A percentile compares a stretch with the other conserved stretches of the same genome.
Conservation (phyloP, 1,140 invertebrate species). For the Cotesia typhae region DNA sequence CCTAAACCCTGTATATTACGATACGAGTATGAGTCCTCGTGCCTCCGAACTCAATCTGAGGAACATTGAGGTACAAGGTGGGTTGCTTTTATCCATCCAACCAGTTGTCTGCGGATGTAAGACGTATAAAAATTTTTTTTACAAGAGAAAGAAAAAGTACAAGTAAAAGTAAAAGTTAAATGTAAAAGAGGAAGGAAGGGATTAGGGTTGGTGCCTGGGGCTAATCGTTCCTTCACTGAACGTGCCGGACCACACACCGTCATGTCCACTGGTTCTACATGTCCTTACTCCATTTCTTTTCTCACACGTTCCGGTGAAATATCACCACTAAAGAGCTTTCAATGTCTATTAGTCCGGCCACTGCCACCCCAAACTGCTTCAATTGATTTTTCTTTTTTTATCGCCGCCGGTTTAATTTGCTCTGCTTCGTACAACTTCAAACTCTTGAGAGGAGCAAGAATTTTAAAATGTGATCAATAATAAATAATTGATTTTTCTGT, state of each 20-base stretch:
- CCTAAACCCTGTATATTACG: conserved; percentile 22
- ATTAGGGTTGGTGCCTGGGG: conserved; percentile 46
- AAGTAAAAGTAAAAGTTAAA: conserved; percentile 4
- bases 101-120: not conserved
- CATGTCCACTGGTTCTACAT: conserved; percentile 30
- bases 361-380: conserved; percentile 20
- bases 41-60: conserved; percentile 20
- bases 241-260: conserved; percentile 56
- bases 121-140: not conserved
- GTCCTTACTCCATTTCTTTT: conserved; percentile 9
- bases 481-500: too few species aligned
- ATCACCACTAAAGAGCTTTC: conserved; percentile 45
- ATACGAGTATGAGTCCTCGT: conserved; percentile 23
- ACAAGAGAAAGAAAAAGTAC: conserved; percentile 26
- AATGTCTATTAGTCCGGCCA: conserved; percentile 44
- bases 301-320: conserved; percentile 44
- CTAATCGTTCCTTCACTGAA: conserved; percentile 55
- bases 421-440: too few species aligned
- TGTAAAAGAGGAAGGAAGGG: conserved; percentile 39
- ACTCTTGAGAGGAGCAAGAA: too few species aligned
- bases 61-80: conserved; percentile 30
- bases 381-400: conserved; percentile 25
- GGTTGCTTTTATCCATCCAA: not conserved
- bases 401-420: not conserved
- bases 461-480: too few species aligned